Evolutionary conservation across 1,140 invertebrate species (phyloP), one percentile per base, ranked within the genome.

Genomic region (Pseudoatta argentina): DNA sequence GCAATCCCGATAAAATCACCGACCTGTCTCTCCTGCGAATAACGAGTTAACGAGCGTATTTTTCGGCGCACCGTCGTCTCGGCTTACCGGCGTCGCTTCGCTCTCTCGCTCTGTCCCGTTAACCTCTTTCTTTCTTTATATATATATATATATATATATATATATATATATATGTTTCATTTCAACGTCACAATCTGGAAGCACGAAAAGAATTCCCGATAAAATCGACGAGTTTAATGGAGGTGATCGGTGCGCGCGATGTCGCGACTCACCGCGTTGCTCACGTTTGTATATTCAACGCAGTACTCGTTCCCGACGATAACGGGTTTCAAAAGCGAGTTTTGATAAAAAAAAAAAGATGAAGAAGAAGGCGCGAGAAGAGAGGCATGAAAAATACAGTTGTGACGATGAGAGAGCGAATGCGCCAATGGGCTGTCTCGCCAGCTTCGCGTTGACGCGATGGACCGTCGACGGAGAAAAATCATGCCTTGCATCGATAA

Each of bases 351-450:
- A 44, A 39, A 61, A 79, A 87, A 78, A 66, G 12, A 66, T n/a
- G 12, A 51, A 48, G 10, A 7, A 75, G 82, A 66, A 77, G 73
- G 16, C n/a, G 21, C 16, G 57, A 14, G 59, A 71, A 24, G 44
- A 39, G 57, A 66, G 66, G 77, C 78, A 85, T 91, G 82, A 92
- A 92, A 91, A 92, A 91, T 91, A 88, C 86, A 87, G 85, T 91
- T 91, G 88, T 88, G n/a, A 51, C 51, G 72, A 18, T 14, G 67
- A 61, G 14, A 76, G 21, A 24, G 55, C 18, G 67, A 21, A 79
- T 67, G 48, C 66, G 66, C 53, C 57, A 78, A 67, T 77, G 34
- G n/a, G 34, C 14, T 67, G 64, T 27, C 30, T 66, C 30, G 63
- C 48, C 61, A 73, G 39, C 16, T 51, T 34, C 57, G 24, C 44